Evolutionary conservation across 2,888 invertebrate species (phyloP), one percentile per base, ranked within the genome.

Genomic region (Eristalis pertinax): DNA sequence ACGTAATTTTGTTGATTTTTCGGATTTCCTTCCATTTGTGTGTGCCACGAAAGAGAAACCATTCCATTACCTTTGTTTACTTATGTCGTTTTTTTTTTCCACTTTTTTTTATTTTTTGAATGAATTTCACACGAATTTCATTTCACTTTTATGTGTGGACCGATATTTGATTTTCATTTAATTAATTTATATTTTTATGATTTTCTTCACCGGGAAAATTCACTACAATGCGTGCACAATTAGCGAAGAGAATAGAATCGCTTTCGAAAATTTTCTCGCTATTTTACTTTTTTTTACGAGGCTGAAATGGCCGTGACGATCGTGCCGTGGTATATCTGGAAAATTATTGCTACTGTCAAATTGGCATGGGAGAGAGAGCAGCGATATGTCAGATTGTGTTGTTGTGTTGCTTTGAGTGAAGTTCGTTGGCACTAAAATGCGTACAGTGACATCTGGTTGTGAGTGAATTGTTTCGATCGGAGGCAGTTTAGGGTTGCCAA

Each of bases 11-110:
- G 19, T 2, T 67, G 11, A 22, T 70, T 78, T 70, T 26, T 72
- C 69, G 72, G 79, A 76, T 72, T 73, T 69, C 73, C 79, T 76
- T 84, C 87, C 87, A 87, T 87, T 80, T 76, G 84, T 68, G 70
- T 60, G 56, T 63, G 62, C n/a, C 43, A 65, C 24, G 13, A 15
- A 11, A 56, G 41, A 58, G 74, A 81, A 67, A 75, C 75, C 43
- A 60, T 73, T 79, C 63, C 58, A 58, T 50, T 77, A 56, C 11
- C 22, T n/a, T 83, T 87, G 76, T 84, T 87, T 84, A 73, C 56
- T 87, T 84, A 72, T 67, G 35, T 56, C 38, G 62, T 56, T 72
- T 43, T 32, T 32, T 32, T 10, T 8, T 32, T 32, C 10, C 1
- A 8, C 32, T 2, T 26, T 4, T 26, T 26, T 26, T 26, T 29